Conservation (phyloP, 2,888 invertebrate species). For the Lathronympha strigana region DNA sequence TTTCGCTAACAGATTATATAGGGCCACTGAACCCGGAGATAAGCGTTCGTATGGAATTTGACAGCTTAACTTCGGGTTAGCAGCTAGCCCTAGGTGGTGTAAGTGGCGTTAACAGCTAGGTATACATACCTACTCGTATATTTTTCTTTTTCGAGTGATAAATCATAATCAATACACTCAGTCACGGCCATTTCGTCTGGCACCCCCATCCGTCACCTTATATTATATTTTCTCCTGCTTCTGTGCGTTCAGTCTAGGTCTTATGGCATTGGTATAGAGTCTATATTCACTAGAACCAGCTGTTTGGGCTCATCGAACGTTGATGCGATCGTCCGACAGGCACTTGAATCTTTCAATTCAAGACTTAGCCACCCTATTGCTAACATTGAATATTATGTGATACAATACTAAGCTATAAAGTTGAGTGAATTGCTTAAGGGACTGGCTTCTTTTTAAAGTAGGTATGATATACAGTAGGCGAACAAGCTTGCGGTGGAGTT, state of each 20-base stretch:
- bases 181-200: background rate
- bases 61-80: too few species aligned
- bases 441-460: too few species aligned
- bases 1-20: too few species aligned
- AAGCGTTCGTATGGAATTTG: too few species aligned
- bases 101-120: too few species aligned
- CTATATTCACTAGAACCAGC: background rate
- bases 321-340: slow-evolving; percentile 1
- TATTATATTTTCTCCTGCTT: background rate
- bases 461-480: too few species aligned
- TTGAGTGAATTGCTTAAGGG: too few species aligned
- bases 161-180: slow-evolving; percentile 5
- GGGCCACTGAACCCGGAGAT: too few species aligned
- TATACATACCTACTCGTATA: background rate
- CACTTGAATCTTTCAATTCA: slow-evolving; percentile 11
- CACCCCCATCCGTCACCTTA: background rate
- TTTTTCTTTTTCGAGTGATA: background rate
- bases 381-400: background rate
- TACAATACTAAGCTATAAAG: background rate
- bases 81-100: too few species aligned
- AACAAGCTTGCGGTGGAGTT: too few species aligned
- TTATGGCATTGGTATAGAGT: background rate
- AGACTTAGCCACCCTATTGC: background rate
- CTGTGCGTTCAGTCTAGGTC: background rate
- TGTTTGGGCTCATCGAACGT: background rate